A percentile compares a stretch with the other conserved stretches of the same genome.
phyloP scores from a whole-genome alignment of 1,140 invertebrate species.

The Nebria ingens region DNA sequence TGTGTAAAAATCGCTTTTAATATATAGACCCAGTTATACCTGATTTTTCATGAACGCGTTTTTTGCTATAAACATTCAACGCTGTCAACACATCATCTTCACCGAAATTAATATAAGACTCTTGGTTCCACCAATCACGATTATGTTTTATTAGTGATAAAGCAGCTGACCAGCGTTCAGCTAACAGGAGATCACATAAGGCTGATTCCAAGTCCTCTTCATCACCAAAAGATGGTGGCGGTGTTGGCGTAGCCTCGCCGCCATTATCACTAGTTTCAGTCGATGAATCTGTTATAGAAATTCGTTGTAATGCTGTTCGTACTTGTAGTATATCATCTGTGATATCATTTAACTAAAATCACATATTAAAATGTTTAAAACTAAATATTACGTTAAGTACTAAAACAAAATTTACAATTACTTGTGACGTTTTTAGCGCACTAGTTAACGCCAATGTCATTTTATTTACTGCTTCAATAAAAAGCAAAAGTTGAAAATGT shows the following conservation, averaged over 20 bases:
- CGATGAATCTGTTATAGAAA: slow-evolving; percentile 43
- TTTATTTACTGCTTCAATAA: slow-evolving; percentile 88
- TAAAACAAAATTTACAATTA: slow-evolving; percentile 16
- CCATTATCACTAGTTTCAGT: slow-evolving; percentile 31
- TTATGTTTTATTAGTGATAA: slow-evolving; percentile 51
- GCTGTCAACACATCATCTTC: slow-evolving; percentile 56
- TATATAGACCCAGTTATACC: slow-evolving; percentile 40
- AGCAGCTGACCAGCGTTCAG: slow-evolving; percentile 52
- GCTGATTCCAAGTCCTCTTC: slow-evolving; percentile 42
- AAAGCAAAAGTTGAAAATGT: slow-evolving; percentile 82
- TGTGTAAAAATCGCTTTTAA: slow-evolving; percentile 7
- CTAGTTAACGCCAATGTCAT: slow-evolving; percentile 58
- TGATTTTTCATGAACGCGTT: slow-evolving; percentile 54
- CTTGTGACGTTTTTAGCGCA: slow-evolving; percentile 40
- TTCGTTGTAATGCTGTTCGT: slow-evolving; percentile 39
- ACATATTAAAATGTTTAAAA: slow-evolving; percentile 1
- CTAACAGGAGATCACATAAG: slow-evolving; percentile 50
- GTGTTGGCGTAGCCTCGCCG: slow-evolving; percentile 42
- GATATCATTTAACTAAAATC: slow-evolving; percentile 42
- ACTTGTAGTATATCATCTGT: slow-evolving; percentile 44
- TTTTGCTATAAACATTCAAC: slow-evolving; percentile 59
- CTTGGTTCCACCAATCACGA: slow-evolving; percentile 48
- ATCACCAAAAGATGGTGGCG: slow-evolving; percentile 37
- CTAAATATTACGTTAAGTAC: not conserved
- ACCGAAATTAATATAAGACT: slow-evolving; percentile 44